A percentile compares a stretch with the other conserved stretches of the same genome.
These are phyloP conservation scores for Asarcornis scutulata DNA, from an alignment of 2,113 vertebrate genomes.

Conservation along the genomic window DNA sequence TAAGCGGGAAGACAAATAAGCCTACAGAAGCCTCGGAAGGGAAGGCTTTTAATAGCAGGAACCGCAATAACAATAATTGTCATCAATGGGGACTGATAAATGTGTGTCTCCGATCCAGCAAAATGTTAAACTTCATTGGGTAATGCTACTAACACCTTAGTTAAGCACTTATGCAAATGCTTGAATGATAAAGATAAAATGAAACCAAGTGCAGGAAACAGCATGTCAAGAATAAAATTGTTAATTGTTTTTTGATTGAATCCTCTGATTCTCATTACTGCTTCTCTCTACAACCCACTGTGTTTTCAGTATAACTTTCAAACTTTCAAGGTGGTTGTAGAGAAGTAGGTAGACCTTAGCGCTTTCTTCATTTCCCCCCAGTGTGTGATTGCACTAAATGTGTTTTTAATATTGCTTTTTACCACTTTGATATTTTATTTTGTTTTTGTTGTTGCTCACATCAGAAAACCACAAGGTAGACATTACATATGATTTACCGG, in stretches of 20 bases:
- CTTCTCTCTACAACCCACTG: constrained; percentile 32
- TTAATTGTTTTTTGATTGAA: constrained; percentile 58
- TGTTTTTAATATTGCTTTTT: constrained; percentile 65
- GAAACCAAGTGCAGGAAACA: constrained; percentile 51
- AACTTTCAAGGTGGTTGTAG: constrained; percentile 43
- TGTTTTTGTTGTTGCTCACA: constrained; percentile 39
- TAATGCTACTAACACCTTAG: constrained; percentile 26
- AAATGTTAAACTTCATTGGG: background rate
- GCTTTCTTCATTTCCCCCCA: constrained; percentile 35
- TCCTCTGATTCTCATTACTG: constrained; percentile 56
- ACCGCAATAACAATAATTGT: constrained; percentile 1
- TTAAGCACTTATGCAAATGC: constrained; percentile 48
- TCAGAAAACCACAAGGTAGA: constrained; percentile 50
- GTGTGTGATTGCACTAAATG: constrained; percentile 56
- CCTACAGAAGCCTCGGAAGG: background rate
- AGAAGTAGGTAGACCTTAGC: constrained; percentile 44
- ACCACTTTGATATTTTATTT: constrained; percentile 50
- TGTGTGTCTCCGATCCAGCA: background rate
- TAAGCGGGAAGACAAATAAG: background rate
- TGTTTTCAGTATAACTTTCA: constrained; percentile 24
- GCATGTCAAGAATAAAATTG: constrained; percentile 36
- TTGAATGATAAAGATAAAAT: constrained; percentile 31
- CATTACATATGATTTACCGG: constrained; percentile 62
- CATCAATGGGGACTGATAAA: constrained; percentile 23
- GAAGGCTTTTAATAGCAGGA: constrained; percentile 33